A percentile compares a stretch with the other conserved stretches of the same genome.
These are phyloP conservation scores for Eupithecia dodoneata DNA, from an alignment of 2,888 invertebrate genomes.

Conservation along the genomic window DNA sequence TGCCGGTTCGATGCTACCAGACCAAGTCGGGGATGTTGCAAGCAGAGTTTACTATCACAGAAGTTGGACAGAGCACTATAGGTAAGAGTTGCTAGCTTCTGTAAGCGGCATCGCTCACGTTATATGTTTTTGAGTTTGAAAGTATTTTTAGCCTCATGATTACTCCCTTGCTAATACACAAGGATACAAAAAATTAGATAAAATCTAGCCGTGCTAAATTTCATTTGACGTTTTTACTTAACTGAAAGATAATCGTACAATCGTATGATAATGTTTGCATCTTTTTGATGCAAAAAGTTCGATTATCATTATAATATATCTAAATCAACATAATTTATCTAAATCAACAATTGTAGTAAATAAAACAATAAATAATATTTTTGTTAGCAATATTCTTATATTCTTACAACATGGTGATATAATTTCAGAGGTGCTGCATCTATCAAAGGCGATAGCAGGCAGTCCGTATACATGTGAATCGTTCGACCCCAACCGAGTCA, in stretches of 20 bases:
- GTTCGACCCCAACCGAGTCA: constrained; percentile 93
- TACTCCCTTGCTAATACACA: too few species aligned
- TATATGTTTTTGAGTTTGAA: too few species aligned
- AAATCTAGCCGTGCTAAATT: too few species aligned
- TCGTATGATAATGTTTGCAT: too few species aligned
- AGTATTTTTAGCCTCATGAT: too few species aligned
- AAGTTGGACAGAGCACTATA: constrained; percentile 87
- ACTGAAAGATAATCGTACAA: too few species aligned
- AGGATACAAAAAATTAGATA: too few species aligned
- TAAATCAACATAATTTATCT: too few species aligned
- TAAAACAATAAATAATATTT: neutral
- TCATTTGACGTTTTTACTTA: too few species aligned
- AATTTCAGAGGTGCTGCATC: constrained; percentile 93
- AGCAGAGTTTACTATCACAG: constrained; percentile 95
- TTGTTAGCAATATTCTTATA: neutral
- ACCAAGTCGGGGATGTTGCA: constrained; percentile 97
- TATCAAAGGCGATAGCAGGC: constrained; percentile 94
- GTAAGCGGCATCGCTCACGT: constrained; percentile 67
- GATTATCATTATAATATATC: too few species aligned
- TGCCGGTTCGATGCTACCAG: constrained; percentile 97
- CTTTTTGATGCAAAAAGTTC: too few species aligned
- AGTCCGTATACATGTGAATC: constrained; percentile 97
- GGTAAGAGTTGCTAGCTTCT: constrained; percentile 78
- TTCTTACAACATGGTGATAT: neutral
- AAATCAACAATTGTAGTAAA: too few species aligned